Conservation (phyloP, 1,140 invertebrate genomes). For the Thereuonema tuberculata region DNA sequence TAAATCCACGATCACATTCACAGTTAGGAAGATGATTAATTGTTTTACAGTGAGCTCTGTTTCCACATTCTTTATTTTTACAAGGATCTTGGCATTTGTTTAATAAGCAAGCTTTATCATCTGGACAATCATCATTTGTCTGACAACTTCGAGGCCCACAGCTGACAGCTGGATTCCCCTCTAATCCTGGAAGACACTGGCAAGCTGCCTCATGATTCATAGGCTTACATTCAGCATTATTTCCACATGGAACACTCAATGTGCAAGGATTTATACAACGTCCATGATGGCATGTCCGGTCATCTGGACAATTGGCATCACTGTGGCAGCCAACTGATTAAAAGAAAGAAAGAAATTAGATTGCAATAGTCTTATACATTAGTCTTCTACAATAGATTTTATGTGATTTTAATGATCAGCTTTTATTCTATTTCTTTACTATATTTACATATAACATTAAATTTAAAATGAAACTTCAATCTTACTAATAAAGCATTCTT, state of each 20-base stretch:
- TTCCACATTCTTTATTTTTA: slow-evolving; percentile 28
- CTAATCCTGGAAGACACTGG: slow-evolving; percentile 66
- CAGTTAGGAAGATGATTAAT: slow-evolving; percentile 22
- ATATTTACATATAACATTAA: not conserved
- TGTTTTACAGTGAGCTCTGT: slow-evolving; percentile 23
- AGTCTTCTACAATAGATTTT: not conserved
- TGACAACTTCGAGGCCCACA: slow-evolving; percentile 38
- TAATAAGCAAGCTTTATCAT: slow-evolving; percentile 65
- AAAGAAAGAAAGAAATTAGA: not conserved
- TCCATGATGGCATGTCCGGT: slow-evolving; percentile 29
- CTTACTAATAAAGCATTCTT: slow-evolving; percentile 5
- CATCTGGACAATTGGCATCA: slow-evolving; percentile 48
- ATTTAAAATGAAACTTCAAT: not conserved
- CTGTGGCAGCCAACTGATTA: slow-evolving; percentile 33
- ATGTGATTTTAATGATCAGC: not conserved
- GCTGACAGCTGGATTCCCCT: slow-evolving; percentile 53
- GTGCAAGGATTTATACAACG: slow-evolving; percentile 25
- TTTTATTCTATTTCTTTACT: not conserved
- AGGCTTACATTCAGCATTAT: slow-evolving; percentile 70
- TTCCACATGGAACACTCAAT: slow-evolving; percentile 13
- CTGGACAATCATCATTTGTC: slow-evolving; percentile 65
- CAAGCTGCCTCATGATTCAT: slow-evolving; percentile 58
- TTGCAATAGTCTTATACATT: not conserved
- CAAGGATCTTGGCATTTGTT: slow-evolving; percentile 74
- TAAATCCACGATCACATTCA: slow-evolving; percentile 20